Percentiles rank a stretch among this genome's conserved stretches.
phyloP scores from a whole-genome alignment of 2,888 invertebrate species.

The Pseudolycoriella hygida region DNA sequence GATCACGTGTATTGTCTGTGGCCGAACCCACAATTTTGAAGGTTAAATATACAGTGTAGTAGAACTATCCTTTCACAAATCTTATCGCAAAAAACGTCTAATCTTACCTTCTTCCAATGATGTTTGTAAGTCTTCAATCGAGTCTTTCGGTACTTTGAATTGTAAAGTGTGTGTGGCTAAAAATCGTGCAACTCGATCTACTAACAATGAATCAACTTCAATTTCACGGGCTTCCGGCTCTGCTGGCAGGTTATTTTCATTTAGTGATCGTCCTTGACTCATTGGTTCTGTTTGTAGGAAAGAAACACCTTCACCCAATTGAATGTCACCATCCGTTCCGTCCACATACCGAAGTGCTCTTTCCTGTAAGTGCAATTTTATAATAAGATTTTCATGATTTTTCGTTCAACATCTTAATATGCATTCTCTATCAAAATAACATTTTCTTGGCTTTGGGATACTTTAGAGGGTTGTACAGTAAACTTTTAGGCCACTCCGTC shows the following conservation, averaged over 20 bases:
- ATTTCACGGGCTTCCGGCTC: conserved; percentile 55
- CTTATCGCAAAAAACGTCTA: too few relatives aligned
- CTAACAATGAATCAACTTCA: conserved; percentile 50
- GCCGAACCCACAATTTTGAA: too few relatives aligned
- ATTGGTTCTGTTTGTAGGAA: conserved; percentile 37
- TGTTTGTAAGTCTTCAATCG: conserved; percentile 53
- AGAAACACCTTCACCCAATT: conserved; percentile 43
- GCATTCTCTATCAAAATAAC: too few relatives aligned
- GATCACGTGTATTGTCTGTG: too few relatives aligned
- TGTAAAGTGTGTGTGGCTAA: conserved; percentile 64
- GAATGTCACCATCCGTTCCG: conserved; percentile 36
- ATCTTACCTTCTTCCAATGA: conserved; percentile 67
- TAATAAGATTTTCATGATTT: not conserved
- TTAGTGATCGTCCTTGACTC: conserved; percentile 35
- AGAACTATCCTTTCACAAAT: too few relatives aligned
- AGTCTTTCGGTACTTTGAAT: conserved; percentile 58
- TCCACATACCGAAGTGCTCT: conserved; percentile 53
- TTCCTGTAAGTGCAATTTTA: conserved; percentile 36
- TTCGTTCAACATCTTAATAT: not conserved
- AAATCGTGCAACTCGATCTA: conserved; percentile 57
- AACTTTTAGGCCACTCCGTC: too few relatives aligned
- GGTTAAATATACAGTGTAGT: too few relatives aligned
- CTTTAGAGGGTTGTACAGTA: too few relatives aligned
- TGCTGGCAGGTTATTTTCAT: conserved; percentile 48
- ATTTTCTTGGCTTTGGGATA: too few relatives aligned